Evolutionary conservation across 2,113 vertebrate genomes (phyloP).

Genomic region (Chionomys nivalis): DNA sequence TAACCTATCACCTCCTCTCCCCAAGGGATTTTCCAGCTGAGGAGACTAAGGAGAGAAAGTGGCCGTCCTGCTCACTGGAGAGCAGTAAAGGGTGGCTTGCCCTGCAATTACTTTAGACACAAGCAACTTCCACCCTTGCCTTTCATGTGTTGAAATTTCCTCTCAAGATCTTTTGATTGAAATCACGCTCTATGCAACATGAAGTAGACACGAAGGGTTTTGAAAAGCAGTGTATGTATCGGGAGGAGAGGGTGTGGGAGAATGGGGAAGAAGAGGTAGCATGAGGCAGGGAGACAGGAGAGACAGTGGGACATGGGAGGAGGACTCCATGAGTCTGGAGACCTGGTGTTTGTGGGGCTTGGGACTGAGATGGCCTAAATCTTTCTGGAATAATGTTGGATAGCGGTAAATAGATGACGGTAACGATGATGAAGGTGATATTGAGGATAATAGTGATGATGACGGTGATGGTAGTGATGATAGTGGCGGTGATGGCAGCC

Average conservation of each 20-base stretch:
- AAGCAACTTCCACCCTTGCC: rapidly evolving
- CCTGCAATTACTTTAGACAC: rapidly evolving
- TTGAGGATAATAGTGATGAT: rapidly evolving
- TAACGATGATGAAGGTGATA: neutral
- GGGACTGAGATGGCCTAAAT: neutral
- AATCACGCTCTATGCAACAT: neutral
- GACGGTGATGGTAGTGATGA: rapidly evolving
- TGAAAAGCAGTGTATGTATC: neutral
- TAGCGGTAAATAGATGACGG: neutral
- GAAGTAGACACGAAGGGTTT: neutral
- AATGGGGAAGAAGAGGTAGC: neutral
- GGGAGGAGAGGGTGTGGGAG: neutral
- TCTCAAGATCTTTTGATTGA: neutral
- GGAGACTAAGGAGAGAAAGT: neutral
- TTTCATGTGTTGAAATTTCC: rapidly evolving
- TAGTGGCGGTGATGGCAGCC: rapidly evolving
- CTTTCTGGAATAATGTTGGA: neutral
- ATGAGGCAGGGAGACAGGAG: neutral
- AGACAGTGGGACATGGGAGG: neutral
- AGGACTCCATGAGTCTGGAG: neutral
- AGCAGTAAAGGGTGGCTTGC: no score
- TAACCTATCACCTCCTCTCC: neutral
- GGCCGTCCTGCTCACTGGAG: neutral
- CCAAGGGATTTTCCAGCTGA: neutral
- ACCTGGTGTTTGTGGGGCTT: neutral